Conservation (phyloP, 2,113 vertebrate genomes). For the Zapus hudsonius region DNA sequence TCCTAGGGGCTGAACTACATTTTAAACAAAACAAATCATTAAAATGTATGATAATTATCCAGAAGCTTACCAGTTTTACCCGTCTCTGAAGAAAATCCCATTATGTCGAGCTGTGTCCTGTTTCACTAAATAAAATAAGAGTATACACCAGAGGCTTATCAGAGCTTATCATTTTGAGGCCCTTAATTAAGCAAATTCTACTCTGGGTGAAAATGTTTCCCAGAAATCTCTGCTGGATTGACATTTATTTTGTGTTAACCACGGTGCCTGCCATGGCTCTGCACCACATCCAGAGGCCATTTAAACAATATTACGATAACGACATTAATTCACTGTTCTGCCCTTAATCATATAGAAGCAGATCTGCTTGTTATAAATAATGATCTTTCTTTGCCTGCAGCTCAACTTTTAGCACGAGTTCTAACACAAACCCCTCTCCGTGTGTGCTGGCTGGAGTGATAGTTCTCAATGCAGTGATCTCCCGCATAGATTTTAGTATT, state of each 20-base stretch:
- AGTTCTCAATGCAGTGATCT: conserved; percentile 9
- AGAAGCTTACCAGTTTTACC: conserved; percentile 66
- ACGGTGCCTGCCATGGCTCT: conserved; percentile 45
- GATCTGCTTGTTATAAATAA: conserved; percentile 79
- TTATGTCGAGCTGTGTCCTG: conserved; percentile 27
- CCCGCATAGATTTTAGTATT: neutral
- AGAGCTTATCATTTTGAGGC: conserved; percentile 65
- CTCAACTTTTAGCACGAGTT: conserved; percentile 65
- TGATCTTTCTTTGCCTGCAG: conserved; percentile 73
- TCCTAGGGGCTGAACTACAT: conserved; percentile 45
- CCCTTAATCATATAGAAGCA: conserved; percentile 74
- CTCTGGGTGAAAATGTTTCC: conserved; percentile 67
- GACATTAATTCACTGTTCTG: conserved; percentile 75
- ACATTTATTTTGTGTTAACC: conserved; percentile 76
- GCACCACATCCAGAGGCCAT: conserved; percentile 74
- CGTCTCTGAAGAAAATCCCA: conserved; percentile 70
- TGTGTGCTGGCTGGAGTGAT: conserved; percentile 38
- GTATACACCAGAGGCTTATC: conserved; percentile 61
- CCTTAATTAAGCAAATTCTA: conserved; percentile 79
- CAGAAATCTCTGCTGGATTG: conserved; percentile 69
- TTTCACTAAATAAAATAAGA: conserved; percentile 74
- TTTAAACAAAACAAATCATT: conserved; percentile 59
- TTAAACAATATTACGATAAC: conserved; percentile 79
- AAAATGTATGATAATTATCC: conserved; percentile 69
- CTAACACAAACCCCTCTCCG: conserved; percentile 62